Evolutionary conservation across 2,797 vertebrate species (phyloP).

Genomic region (Fistularia commersonii): DNA sequence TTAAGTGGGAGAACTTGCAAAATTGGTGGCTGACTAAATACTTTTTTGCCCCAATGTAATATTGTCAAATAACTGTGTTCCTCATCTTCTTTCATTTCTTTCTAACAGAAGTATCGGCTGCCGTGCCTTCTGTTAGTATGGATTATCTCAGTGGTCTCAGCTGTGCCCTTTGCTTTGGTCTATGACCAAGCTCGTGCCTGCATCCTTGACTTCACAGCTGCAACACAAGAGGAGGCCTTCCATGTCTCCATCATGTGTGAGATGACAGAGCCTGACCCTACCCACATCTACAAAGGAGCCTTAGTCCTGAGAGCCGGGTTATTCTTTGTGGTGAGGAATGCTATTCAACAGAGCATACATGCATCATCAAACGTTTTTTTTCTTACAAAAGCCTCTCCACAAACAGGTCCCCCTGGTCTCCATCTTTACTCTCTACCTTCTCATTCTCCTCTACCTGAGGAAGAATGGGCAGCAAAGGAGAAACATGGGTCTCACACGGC

Average conservation of each 20-base stretch:
- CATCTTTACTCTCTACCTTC: slow-evolving; percentile 72
- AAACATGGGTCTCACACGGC: slow-evolving; percentile 68
- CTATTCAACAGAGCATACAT: not conserved
- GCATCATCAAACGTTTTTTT: not conserved
- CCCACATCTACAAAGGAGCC: slow-evolving; percentile 69
- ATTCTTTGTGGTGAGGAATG: slow-evolving; percentile 69
- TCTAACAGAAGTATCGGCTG: slow-evolving; percentile 59
- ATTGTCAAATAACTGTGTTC: too few species aligned
- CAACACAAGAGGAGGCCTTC: slow-evolving; percentile 61
- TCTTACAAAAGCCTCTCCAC: slow-evolving; percentile 4
- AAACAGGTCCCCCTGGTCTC: slow-evolving; percentile 64
- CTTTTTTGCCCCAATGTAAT: too few species aligned
- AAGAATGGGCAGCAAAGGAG: slow-evolving; percentile 69
- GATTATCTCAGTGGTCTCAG: slow-evolving; percentile 70
- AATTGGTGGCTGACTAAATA: too few species aligned
- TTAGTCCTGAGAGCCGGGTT: slow-evolving; percentile 68
- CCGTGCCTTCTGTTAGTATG: slow-evolving; percentile 72
- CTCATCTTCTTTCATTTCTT: slow-evolving; percentile 24
- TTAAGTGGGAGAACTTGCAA: too few species aligned
- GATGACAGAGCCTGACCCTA: slow-evolving; percentile 75
- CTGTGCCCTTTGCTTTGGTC: slow-evolving; percentile 75
- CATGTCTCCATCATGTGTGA: slow-evolving; percentile 78
- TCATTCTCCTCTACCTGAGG: slow-evolving; percentile 70
- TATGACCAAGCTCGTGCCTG: slow-evolving; percentile 72
- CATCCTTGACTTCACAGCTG: slow-evolving; percentile 74